phyloP scores from a whole-genome alignment of 2,888 invertebrate genomes.

The Drosophila setosimentum region DNA sequence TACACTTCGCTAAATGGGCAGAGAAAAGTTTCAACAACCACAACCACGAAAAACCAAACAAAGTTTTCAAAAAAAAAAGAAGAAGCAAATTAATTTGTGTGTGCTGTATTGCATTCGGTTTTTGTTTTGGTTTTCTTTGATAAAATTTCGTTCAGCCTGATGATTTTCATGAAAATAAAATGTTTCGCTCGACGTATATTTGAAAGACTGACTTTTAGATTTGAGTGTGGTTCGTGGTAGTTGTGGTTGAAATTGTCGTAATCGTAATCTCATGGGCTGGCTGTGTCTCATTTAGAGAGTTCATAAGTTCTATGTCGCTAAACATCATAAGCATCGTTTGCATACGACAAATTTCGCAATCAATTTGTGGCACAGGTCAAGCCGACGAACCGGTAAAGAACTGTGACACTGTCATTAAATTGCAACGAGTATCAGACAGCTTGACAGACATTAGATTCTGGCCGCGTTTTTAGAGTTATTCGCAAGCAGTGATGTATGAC shows the following conservation, averaged over 20 bases:
- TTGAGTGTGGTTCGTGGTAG: slow-evolving; percentile 33
- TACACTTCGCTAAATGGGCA: slow-evolving; percentile 45
- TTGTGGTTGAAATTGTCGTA: slow-evolving; percentile 40
- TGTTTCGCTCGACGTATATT: slow-evolving; percentile 69
- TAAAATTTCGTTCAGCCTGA: slow-evolving; percentile 74
- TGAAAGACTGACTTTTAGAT: slow-evolving; percentile 56
- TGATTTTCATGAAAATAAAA: slow-evolving; percentile 77
- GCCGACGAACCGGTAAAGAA: slow-evolving; percentile 62
- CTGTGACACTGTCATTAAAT: slow-evolving; percentile 73
- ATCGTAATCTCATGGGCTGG: slow-evolving; percentile 11
- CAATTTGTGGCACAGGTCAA: slow-evolving; percentile 79
- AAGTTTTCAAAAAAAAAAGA: slow-evolving; percentile 65
- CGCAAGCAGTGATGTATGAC: slow-evolving; percentile 77
- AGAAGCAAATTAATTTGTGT: slow-evolving; percentile 49
- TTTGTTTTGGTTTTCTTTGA: slow-evolving; percentile 68
- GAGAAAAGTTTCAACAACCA: slow-evolving; percentile 59
- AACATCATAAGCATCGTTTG: slow-evolving; percentile 63
- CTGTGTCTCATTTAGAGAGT: slow-evolving; percentile 12
- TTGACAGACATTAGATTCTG: slow-evolving; percentile 12
- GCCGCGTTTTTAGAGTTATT: slow-evolving; percentile 38
- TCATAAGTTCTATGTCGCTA: slow-evolving; percentile 69
- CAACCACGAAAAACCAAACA: slow-evolving; percentile 29
- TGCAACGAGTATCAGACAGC: slow-evolving; percentile 22
- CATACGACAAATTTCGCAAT: slow-evolving; percentile 66
- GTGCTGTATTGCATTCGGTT: slow-evolving; percentile 59